Conservation (phyloP, 2,113 vertebrate genomes). For the Conger conger region DNA sequence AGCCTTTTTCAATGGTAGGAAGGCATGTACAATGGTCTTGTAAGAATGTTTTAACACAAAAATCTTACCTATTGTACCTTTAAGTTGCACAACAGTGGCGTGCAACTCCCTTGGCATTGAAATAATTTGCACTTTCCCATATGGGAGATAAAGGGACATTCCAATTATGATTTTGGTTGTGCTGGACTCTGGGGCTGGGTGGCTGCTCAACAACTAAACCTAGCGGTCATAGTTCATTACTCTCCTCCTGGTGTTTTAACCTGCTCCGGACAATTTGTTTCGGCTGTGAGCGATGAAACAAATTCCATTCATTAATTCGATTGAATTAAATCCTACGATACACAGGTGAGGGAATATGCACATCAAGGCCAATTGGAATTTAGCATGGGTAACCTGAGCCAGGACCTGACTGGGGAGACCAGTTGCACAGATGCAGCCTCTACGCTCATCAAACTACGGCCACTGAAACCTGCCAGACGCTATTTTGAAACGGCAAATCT, state of each 20-base stretch:
- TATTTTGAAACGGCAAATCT: not conserved
- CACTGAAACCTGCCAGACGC: not conserved
- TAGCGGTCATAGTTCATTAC: not conserved
- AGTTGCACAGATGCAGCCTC: not conserved
- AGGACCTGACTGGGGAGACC: not conserved
- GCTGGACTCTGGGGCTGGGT: not conserved
- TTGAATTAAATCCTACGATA: slow-evolving; percentile 10
- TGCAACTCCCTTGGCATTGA: not conserved
- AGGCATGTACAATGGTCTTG: too few species aligned
- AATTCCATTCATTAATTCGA: not conserved
- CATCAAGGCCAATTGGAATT: slow-evolving; percentile 4
- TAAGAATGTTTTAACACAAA: too few species aligned
- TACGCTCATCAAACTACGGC: not conserved
- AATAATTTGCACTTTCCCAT: not conserved
- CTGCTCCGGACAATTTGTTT: not conserved
- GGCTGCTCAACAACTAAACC: not conserved
- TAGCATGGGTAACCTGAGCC: slow-evolving; percentile 1
- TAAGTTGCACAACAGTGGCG: not conserved
- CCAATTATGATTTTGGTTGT: not conserved
- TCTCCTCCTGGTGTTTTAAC: not conserved
- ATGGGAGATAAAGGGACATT: not conserved
- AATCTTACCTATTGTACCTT: too few species aligned
- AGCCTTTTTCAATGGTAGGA: too few species aligned
- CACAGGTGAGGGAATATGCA: not conserved
- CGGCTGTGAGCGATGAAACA: slow-evolving; percentile 7